Conservation (phyloP, 2,113 vertebrate species). For the Tinamus guttatus region DNA sequence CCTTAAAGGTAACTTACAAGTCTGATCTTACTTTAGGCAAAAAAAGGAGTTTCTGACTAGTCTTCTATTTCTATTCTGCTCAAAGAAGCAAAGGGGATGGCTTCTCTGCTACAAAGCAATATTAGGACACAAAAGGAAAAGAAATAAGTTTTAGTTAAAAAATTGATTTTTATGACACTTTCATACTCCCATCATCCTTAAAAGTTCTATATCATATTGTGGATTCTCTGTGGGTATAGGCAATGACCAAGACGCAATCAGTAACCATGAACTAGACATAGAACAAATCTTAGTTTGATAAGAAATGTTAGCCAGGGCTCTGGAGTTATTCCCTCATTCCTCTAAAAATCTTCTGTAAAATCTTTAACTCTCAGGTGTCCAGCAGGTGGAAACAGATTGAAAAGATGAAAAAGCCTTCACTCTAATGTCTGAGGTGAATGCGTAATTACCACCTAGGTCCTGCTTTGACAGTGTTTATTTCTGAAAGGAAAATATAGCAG, state of each 20-base stretch:
- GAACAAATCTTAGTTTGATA: slow-evolving; percentile 62
- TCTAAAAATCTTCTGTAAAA: slow-evolving; percentile 18
- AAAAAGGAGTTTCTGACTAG: neutral
- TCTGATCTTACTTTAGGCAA: neutral
- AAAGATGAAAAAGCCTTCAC: neutral
- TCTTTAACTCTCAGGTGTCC: slow-evolving; percentile 21
- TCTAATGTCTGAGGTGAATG: neutral
- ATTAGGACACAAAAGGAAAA: slow-evolving; percentile 50
- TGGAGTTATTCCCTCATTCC: neutral
- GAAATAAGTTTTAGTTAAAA: slow-evolving; percentile 34
- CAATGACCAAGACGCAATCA: slow-evolving; percentile 42
- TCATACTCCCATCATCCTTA: neutral
- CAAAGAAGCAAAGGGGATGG: neutral
- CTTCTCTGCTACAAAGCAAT: neutral
- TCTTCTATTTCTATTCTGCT: neutral
- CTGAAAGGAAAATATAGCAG: neutral
- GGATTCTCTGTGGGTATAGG: neutral
- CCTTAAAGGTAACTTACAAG: neutral
- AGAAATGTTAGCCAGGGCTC: slow-evolving; percentile 6
- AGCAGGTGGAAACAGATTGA: neutral
- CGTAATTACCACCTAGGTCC: neutral
- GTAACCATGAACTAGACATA: slow-evolving; percentile 32
- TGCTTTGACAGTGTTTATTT: neutral
- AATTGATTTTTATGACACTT: neutral
- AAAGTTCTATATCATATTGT: neutral